Evolutionary conservation across 1,140 invertebrate genomes (phyloP).

Genomic region (Saccostrea cuccullata): DNA sequence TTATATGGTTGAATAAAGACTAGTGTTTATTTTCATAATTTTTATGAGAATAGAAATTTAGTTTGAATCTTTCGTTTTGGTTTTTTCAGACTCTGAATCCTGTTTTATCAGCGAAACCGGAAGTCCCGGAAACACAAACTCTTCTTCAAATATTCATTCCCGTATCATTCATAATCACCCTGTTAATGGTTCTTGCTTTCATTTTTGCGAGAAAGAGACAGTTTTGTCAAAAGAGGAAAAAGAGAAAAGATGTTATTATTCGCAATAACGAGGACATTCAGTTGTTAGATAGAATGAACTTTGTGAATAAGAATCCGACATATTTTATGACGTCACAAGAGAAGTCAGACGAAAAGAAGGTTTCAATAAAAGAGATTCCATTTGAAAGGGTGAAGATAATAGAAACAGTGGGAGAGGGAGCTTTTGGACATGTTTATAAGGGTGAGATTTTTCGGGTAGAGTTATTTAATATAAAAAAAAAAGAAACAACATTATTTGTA

Average conservation of each 20-base stretch:
- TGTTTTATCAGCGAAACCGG: neutral
- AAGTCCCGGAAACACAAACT: neutral
- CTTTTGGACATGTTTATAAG: constrained; percentile 95
- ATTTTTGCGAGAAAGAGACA: neutral
- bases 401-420: constrained; percentile 92
- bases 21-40: too few relatives aligned
- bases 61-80: neutral
- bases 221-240: constrained; percentile 49
- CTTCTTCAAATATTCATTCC: constrained; percentile 33
- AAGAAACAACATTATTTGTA: too few relatives aligned
- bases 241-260: constrained; percentile 60
- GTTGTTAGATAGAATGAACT: constrained; percentile 73
- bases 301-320: constrained; percentile 73
- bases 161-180: constrained; percentile 1
- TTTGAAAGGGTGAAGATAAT: constrained; percentile 84
- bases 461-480: too few relatives aligned
- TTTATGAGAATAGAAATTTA: too few relatives aligned
- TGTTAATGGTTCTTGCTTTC: neutral
- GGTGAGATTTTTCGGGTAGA: constrained; percentile 80
- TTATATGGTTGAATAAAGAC: too few relatives aligned
- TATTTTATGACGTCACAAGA: constrained; percentile 66
- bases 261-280: constrained; percentile 69
- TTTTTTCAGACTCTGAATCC: constrained; percentile 34
- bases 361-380: constrained; percentile 67
- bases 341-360: constrained; percentile 49